phyloP scores from a whole-genome alignment of 2,888 invertebrate genomes.

The Drosophila niveifrons region DNA sequence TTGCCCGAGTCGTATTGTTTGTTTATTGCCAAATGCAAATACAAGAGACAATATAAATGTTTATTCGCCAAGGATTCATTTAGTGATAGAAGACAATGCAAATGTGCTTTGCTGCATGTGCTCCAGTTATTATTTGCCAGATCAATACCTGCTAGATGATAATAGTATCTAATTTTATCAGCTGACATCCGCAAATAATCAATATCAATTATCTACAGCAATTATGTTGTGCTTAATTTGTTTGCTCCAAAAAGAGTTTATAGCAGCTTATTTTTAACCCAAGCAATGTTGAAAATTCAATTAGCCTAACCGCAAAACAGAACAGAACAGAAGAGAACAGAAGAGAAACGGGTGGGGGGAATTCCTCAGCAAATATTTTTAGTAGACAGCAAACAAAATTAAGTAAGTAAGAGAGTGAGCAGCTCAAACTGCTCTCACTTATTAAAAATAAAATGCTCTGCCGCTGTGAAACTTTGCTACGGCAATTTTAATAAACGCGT shows the following conservation, averaged over 20 bases:
- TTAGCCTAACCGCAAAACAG: constrained; percentile 17
- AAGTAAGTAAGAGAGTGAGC: constrained; percentile 43
- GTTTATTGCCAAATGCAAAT: constrained; percentile 33
- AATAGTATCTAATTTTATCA: background rate
- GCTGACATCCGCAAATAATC: background rate
- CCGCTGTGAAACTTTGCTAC: constrained; percentile 62
- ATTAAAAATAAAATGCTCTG: constrained; percentile 60
- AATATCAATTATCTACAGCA: background rate
- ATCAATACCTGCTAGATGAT: constrained; percentile 2
- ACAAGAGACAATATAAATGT: constrained; percentile 25
- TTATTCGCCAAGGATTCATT: constrained; percentile 3
- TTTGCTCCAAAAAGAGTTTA: background rate
- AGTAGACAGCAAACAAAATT: constrained; percentile 42
- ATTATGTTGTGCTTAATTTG: background rate
- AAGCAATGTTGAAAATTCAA: constrained; percentile 34
- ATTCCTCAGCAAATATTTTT: constrained; percentile 16
- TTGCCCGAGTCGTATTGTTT: constrained; percentile 15
- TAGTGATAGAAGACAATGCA: constrained; percentile 2
- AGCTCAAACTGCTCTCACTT: constrained; percentile 42
- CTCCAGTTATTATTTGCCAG: constrained; percentile 1
- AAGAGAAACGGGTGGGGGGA: constrained; percentile 1
- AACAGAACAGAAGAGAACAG: no score
- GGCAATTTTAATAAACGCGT: constrained; percentile 79
- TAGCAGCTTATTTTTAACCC: background rate
- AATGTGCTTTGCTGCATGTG: background rate